Base-by-base conservation (phyloP, 2,113 vertebrate species). In the Hypanus sabinus region DNA sequence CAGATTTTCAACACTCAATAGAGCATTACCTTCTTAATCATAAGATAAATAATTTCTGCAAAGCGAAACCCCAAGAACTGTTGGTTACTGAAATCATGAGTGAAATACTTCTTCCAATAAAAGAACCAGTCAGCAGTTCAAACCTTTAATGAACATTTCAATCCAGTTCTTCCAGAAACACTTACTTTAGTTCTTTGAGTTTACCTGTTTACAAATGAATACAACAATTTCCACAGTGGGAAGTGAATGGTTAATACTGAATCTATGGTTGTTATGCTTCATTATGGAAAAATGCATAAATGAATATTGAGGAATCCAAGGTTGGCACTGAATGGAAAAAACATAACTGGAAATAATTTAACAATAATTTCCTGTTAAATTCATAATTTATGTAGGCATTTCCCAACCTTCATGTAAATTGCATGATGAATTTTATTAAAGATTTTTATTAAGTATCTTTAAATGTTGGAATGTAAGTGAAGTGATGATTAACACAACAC, bases 341-440 rank as follows among this genome's bases (percentile, higher is more conserved):
- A 70, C 22, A 83, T 8, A 68, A 46, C 10, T 92, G 65, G 71
- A 92, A 92, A 70, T 2, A 38, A 3, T 65, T 33, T 22, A 91
- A 90, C 60, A 90, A 57, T 88, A 62, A 92, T 71, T 92, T 70
- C n/a, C 18, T 71, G 36, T 70, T 71, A 70, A 92, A 70, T 92
- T 33, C n/a, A 92, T 65, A 20, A 68, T 92, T 90, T 70, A 30
- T 88, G 60, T 33, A 18, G 24, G 27, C 83, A 62, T 33, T 88
- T 60, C 55, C 83, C 5, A 87, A 30, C 24, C 9, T 87, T 24
- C 4, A 57, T 57, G 11, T 14, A 87, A 60, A 12, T 87, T 22
- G 55, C 27, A n/a, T 30, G 8, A n/a, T 83, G 38, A 83, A 55
- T 55, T 46, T 87, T 87, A 33, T 33, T 79, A 81, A 87, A 10